Conservation (phyloP, 2,888 invertebrate genomes). For the Portevinia maculata region DNA sequence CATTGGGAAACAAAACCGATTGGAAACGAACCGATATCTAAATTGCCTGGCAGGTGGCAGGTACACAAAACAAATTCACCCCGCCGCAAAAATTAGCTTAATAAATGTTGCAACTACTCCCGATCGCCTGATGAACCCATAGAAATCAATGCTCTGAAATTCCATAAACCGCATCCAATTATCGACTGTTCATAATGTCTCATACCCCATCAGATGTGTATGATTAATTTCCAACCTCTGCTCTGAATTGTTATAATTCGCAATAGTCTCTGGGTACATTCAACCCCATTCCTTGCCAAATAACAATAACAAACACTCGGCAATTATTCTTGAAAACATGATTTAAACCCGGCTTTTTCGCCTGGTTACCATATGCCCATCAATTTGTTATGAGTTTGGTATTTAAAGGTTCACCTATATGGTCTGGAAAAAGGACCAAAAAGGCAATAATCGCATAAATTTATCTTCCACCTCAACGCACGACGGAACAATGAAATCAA, state of each 20-base stretch:
- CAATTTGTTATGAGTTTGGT: constrained; percentile 15
- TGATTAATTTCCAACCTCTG: neutral
- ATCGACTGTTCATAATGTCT: too few species aligned
- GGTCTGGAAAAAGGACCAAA: neutral
- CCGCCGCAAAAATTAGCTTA: too few species aligned
- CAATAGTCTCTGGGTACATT: neutral
- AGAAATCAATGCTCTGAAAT: too few species aligned
- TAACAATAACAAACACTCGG: constrained; percentile 26
- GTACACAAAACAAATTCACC: too few species aligned
- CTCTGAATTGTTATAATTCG: constrained; percentile 11
- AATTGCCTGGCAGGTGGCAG: too few species aligned
- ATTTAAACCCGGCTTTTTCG: constrained; percentile 26
- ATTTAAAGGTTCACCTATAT: constrained; percentile 17
- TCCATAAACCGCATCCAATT: too few species aligned
- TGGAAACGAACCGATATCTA: too few species aligned
- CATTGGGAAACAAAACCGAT: too few species aligned
- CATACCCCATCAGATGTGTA: too few species aligned
- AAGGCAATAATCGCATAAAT: constrained; percentile 38
- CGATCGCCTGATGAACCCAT: too few species aligned
- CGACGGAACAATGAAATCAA: constrained; percentile 17
- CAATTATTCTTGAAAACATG: constrained; percentile 38
- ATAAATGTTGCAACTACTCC: too few species aligned
- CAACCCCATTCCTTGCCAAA: neutral
- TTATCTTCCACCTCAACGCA: constrained; percentile 30
- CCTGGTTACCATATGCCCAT: constrained; percentile 27